These are phyloP conservation scores for Microcebus tavaratra DNA, from an alignment of 2,113 vertebrate genomes.

Conservation along the genomic window DNA sequence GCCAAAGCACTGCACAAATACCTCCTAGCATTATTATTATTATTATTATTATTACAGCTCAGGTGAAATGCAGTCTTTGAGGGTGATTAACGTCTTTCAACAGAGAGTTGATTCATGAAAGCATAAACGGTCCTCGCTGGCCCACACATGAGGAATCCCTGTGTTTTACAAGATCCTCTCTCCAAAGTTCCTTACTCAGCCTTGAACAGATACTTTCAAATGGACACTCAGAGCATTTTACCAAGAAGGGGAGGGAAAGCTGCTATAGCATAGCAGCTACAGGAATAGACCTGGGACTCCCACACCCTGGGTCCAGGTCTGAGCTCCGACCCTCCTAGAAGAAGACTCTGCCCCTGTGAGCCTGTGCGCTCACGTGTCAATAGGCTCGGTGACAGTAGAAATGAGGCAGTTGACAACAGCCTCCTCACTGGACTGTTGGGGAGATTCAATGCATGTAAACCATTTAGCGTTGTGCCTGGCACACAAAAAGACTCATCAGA, in stretches of 20 bases:
- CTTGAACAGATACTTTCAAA: neutral
- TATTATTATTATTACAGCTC: neutral
- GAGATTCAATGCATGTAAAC: neutral
- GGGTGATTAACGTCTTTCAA: neutral
- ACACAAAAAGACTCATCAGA: neutral
- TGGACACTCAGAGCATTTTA: neutral
- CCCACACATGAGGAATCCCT: neutral
- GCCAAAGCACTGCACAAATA: neutral
- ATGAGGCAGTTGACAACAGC: neutral
- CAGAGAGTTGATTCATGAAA: neutral
- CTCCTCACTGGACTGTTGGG: neutral
- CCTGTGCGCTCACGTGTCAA: neutral
- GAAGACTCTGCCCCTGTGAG: neutral
- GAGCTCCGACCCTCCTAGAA: neutral
- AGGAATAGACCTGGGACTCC: neutral
- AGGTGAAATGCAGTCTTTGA: neutral
- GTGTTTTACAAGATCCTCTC: neutral
- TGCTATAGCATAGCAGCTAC: rapidly evolving
- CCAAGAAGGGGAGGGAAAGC: neutral
- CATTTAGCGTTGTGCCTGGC: neutral
- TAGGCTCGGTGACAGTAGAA: too few relatives aligned
- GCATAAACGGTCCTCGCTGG: neutral
- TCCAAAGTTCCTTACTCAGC: neutral
- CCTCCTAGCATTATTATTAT: neutral
- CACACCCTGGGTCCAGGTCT: neutral